Percentiles rank a stretch among this genome's conserved stretches.
phyloP scores from a whole-genome alignment of 2,113 vertebrate species.

The Noctilio leporinus region DNA sequence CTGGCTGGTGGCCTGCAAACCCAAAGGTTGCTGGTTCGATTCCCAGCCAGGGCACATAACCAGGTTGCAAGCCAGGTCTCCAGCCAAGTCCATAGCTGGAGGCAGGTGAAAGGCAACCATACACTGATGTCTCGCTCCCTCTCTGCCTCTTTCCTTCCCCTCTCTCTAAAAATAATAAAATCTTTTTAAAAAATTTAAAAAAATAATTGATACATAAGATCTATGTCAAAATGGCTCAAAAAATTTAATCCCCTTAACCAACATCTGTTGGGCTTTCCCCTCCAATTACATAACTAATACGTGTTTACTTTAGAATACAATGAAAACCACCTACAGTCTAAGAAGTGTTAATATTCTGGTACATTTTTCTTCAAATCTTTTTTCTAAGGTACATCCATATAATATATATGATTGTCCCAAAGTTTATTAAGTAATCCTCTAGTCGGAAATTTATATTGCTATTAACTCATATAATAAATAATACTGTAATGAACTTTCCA shows the following conservation, averaged over 20 bases:
- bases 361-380: slow-evolving; percentile 31
- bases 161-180: too few relatives aligned
- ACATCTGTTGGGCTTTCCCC: background rate
- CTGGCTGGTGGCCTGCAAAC: too few relatives aligned
- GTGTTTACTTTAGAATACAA: slow-evolving; percentile 14
- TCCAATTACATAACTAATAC: background rate
- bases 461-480: background rate
- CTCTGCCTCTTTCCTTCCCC: too few relatives aligned
- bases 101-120: too few relatives aligned
- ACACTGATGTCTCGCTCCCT: too few relatives aligned
- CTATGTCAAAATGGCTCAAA: background rate
- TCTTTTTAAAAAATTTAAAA: too few relatives aligned
- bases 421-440: background rate
- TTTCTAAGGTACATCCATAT: background rate
- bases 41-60: too few relatives aligned
- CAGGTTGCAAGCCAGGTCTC: too few relatives aligned
- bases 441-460: background rate
- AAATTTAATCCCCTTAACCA: background rate
- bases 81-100: too few relatives aligned
- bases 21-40: too few relatives aligned
- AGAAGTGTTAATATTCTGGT: background rate
- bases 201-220: background rate
- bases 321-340: background rate
- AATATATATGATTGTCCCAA: background rate
- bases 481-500: background rate